Conservation (phyloP, 92 coral and sea anemone genomes). For the Heteractis magnifica region DNA sequence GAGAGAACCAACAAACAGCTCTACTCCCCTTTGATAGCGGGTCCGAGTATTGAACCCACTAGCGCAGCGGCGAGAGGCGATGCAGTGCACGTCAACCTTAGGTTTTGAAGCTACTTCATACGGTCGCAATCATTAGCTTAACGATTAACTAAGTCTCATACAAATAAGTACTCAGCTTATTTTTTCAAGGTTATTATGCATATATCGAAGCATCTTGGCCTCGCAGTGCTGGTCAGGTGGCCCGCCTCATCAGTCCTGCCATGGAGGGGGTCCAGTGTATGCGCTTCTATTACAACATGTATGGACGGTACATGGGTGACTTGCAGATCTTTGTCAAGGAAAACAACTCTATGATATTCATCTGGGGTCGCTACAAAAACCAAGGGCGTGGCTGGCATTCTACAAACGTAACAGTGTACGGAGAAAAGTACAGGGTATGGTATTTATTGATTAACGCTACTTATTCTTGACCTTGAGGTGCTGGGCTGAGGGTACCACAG, state of each 20-base stretch:
- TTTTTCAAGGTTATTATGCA: slow-evolving; percentile 12
- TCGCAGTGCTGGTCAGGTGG: slow-evolving; percentile 41
- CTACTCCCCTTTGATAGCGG: too few relatives aligned
- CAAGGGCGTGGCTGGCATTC: slow-evolving; percentile 57
- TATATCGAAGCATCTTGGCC: slow-evolving; percentile 60
- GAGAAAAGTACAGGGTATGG: slow-evolving; percentile 15
- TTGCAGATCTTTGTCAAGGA: slow-evolving; percentile 7
- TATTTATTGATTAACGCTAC: not conserved
- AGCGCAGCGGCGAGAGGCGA: too few relatives aligned
- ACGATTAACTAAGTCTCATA: not conserved
- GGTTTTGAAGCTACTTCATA: too few relatives aligned
- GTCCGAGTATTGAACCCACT: too few relatives aligned
- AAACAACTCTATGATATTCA: slow-evolving; percentile 43
- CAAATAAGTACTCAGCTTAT: not conserved
- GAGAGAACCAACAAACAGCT: too few relatives aligned
- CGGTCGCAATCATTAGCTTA: too few relatives aligned
- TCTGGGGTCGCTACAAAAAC: slow-evolving; percentile 48
- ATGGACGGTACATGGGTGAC: slow-evolving; percentile 5
- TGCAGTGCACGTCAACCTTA: too few relatives aligned
- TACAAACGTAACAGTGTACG: slow-evolving; percentile 53
- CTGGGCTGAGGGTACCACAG: too few relatives aligned
- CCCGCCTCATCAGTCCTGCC: slow-evolving; percentile 51
- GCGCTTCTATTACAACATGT: slow-evolving; percentile 50
- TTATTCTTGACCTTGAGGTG: too few relatives aligned
- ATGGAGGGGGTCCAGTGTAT: slow-evolving; percentile 50